Percentiles rank a stretch among this genome's conserved stretches.
Conservation (phyloP, 2,888 invertebrate species). For the Cryptocephalus primarius region DNA sequence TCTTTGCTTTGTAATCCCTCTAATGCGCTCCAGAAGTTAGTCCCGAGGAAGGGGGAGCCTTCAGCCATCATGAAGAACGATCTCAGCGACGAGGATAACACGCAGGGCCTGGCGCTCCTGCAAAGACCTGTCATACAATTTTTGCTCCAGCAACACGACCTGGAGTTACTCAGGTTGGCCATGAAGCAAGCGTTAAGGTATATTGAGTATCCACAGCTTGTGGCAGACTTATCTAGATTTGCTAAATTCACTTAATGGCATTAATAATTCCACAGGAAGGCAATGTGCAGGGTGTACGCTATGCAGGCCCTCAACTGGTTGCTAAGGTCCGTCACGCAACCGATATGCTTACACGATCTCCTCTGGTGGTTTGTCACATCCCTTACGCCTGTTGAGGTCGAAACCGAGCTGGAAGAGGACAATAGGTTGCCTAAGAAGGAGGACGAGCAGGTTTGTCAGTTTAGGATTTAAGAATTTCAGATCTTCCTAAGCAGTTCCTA, state of each 20-base stretch:
- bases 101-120: conserved; percentile 48
- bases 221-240: too few relatives aligned
- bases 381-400: conserved; percentile 48
- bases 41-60: conserved; percentile 51
- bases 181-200: conserved; percentile 77
- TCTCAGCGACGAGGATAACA: conserved; percentile 28
- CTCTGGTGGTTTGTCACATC: conserved; percentile 95
- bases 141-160: conserved; percentile 73
- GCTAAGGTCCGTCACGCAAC: conserved; percentile 80
- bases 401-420: conserved; percentile 46
- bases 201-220: conserved; percentile 14
- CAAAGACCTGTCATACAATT: conserved; percentile 81
- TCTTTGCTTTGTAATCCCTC: conserved; percentile 85
- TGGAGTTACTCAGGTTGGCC: conserved; percentile 70
- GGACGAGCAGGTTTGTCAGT: conserved; percentile 29
- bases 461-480: background rate
- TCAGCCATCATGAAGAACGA: conserved; percentile 34
- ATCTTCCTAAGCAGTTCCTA: too few relatives aligned
- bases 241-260: too few relatives aligned
- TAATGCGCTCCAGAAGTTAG: conserved; percentile 70
- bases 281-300: conserved; percentile 73
- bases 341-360: conserved; percentile 84
- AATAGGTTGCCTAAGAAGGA: conserved; percentile 35
- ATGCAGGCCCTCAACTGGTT: conserved; percentile 96
- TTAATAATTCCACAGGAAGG: conserved; percentile 40